phyloP scores from a whole-genome alignment of 2,113 vertebrate species.

The Heterochromis multidens region DNA sequence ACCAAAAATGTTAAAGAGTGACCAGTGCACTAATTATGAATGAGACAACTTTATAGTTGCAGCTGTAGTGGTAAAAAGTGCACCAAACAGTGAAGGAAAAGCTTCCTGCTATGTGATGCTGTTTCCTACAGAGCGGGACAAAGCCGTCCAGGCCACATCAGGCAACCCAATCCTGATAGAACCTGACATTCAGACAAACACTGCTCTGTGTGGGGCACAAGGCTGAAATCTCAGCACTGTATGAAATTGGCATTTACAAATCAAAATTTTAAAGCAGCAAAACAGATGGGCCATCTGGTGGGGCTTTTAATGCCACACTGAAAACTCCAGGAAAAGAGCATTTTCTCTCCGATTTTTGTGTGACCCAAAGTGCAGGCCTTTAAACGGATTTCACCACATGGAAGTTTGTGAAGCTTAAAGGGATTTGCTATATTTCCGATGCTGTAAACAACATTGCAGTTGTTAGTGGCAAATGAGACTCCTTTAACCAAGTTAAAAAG shows the following conservation, averaged over 20 bases:
- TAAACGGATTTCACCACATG: slow-evolving; percentile 55
- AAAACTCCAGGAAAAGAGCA: slow-evolving; percentile 34
- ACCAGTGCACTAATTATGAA: background rate
- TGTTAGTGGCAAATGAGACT: background rate
- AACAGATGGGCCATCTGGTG: slow-evolving; percentile 3
- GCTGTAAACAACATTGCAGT: slow-evolving; percentile 37
- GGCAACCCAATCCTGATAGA: slow-evolving; percentile 45
- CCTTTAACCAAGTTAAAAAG: slow-evolving; percentile 9
- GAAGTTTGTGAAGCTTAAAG: slow-evolving; percentile 1
- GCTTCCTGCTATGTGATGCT: background rate
- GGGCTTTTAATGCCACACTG: slow-evolving; percentile 26
- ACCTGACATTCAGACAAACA: slow-evolving; percentile 63
- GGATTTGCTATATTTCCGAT: slow-evolving; percentile 43
- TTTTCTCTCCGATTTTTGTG: slow-evolving; percentile 20
- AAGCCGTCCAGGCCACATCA: slow-evolving; percentile 40
- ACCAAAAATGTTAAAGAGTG: background rate
- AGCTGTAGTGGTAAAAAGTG: background rate
- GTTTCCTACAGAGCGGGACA: slow-evolving; percentile 49
- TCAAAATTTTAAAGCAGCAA: slow-evolving; percentile 43
- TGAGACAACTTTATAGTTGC: background rate
- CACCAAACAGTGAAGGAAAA: background rate
- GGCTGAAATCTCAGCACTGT: slow-evolving; percentile 20
- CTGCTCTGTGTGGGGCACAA: background rate
- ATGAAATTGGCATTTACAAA: slow-evolving; percentile 53
- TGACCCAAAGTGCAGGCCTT: slow-evolving; percentile 25